phyloP scores from a whole-genome alignment of 1,140 invertebrate species.

The Mya arenaria region DNA sequence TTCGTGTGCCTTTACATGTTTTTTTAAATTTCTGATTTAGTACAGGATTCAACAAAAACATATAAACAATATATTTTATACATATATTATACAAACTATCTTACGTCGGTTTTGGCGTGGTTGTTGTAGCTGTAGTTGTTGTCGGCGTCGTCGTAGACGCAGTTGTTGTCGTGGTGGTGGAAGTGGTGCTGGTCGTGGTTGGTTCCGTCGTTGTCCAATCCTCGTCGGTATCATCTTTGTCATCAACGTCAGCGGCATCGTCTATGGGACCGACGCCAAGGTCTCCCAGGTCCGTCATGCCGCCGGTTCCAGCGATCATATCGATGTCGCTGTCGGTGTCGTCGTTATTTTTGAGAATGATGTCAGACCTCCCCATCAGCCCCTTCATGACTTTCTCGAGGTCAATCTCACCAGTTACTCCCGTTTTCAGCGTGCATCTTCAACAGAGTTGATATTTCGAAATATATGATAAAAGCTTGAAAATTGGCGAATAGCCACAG shows the following conservation, averaged over 20 bases:
- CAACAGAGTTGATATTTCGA: too few species aligned
- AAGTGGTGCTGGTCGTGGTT: not conserved
- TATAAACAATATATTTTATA: not conserved
- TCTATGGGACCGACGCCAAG: not conserved
- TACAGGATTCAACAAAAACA: not conserved
- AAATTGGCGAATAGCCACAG: too few species aligned
- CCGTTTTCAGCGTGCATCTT: constrained; percentile 47
- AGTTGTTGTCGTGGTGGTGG: constrained; percentile 1
- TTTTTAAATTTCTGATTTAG: not conserved
- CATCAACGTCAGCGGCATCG: not conserved
- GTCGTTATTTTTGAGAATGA: not conserved
- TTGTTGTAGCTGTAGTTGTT: not conserved
- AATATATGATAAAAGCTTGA: too few species aligned
- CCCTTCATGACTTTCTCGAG: constrained; percentile 30
- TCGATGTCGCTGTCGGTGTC: not conserved
- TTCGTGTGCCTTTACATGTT: not conserved
- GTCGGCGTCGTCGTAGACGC: constrained; percentile 8
- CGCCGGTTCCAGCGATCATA: not conserved
- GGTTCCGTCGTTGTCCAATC: not conserved
- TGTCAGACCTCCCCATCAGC: not conserved
- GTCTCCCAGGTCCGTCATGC: not conserved
- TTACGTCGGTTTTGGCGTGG: constrained; percentile 18
- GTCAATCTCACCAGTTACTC: constrained; percentile 42
- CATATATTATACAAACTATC: not conserved
- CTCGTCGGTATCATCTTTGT: not conserved